Conservation (phyloP, 2,888 invertebrate genomes). For the Eledone cirrhosa region DNA sequence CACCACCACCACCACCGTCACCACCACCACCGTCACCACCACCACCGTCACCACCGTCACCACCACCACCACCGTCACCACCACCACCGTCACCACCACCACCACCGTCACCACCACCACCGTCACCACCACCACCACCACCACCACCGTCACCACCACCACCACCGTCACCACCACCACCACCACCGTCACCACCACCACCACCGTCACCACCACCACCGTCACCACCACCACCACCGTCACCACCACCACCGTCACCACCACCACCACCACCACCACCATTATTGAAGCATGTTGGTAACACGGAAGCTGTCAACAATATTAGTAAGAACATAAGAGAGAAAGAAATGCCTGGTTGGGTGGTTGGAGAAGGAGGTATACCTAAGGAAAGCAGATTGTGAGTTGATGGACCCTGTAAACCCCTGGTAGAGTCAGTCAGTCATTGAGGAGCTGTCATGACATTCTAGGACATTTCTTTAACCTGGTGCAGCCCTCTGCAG, state of each 20-base stretch:
- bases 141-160: background rate
- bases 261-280: background rate
- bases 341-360: too few relatives aligned
- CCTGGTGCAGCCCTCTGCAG: too few relatives aligned
- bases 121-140: background rate
- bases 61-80: background rate
- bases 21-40: conserved; percentile 13
- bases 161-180: background rate
- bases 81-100: conserved; percentile 1
- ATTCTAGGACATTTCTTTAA: too few relatives aligned
- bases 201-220: background rate
- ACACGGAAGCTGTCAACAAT: too few relatives aligned
- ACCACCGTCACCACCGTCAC: background rate
- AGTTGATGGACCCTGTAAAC: too few relatives aligned
- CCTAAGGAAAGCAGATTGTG: too few relatives aligned
- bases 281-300: too few relatives aligned
- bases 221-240: background rate
- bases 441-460: too few relatives aligned
- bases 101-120: background rate
- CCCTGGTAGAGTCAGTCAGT: too few relatives aligned
- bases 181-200: background rate
- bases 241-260: background rate
- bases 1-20: conserved; percentile 11
- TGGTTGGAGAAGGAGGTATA: too few relatives aligned
- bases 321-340: too few relatives aligned